A percentile compares a stretch with the other conserved stretches of the same genome.
Evolutionary conservation across 2,797 vertebrate genomes (phyloP).

Genomic region (Sebastes itinus): DNA sequence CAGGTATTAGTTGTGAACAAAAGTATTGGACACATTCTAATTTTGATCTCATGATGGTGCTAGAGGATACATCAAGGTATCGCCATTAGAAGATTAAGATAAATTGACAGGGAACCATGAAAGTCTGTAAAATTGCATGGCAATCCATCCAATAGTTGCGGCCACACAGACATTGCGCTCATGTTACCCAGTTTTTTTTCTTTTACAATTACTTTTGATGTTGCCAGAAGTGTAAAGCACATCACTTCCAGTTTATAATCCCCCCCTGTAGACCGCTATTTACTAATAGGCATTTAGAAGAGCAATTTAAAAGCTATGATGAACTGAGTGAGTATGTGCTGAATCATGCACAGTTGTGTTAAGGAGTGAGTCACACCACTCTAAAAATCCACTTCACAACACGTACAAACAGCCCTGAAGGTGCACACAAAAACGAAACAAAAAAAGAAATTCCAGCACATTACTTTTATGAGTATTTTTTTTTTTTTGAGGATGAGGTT

Average conservation of each 20-base stretch:
- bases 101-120: neutral
- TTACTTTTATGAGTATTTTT: neutral
- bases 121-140: neutral
- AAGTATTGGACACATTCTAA: neutral
- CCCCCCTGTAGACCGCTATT: neutral
- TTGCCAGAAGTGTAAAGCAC: neutral
- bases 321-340: neutral
- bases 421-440: neutral
- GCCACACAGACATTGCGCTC: neutral
- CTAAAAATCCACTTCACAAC: neutral
- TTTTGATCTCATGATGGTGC: neutral
- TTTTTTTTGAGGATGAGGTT: neutral
- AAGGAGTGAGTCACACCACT: neutral
- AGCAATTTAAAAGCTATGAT: neutral
- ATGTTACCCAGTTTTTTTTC: neutral
- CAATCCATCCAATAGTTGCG: neutral
- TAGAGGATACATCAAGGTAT: neutral
- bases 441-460: neutral
- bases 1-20: neutral
- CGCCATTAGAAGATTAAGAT: neutral
- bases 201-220: neutral
- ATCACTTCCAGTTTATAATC: neutral
- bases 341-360: neutral
- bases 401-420: neutral
- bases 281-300: neutral